Conservation (phyloP, 2,113 vertebrate species). For the Emydura subglobosa region DNA sequence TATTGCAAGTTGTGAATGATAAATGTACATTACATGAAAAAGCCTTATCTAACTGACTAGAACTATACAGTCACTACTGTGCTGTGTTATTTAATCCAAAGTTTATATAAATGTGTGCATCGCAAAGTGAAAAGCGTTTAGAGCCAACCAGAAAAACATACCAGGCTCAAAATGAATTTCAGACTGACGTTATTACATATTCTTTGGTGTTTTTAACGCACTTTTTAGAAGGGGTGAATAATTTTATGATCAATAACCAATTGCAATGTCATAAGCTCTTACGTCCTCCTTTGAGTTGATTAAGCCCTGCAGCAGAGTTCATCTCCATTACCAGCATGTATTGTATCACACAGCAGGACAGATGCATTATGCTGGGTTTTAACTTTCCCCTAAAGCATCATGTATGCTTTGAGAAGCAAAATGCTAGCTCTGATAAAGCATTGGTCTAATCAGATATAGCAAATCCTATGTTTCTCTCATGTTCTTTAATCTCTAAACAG, state of each 20-base stretch:
- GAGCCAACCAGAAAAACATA: background rate
- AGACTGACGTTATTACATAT: background rate
- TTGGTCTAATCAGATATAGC: fast-evolving
- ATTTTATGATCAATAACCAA: constrained; percentile 6
- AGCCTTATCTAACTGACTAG: background rate
- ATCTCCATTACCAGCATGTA: background rate
- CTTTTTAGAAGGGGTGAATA: background rate
- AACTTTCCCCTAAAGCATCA: background rate
- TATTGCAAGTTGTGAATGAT: background rate
- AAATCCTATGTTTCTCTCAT: background rate
- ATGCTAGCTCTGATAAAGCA: background rate
- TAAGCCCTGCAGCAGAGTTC: constrained; percentile 29
- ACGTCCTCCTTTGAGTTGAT: constrained; percentile 15
- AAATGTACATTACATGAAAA: background rate
- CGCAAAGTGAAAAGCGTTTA: background rate
- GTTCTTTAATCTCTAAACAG: background rate
- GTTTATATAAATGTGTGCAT: background rate
- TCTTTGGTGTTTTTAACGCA: background rate
- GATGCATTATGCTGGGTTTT: background rate
- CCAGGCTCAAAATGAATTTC: background rate
- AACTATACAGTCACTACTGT: background rate
- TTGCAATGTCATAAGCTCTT: constrained; percentile 1
- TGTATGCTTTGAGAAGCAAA: constrained; percentile 12
- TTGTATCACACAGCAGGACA: background rate
- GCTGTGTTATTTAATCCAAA: background rate